A percentile compares a stretch with the other conserved stretches of the same genome.
Conservation (phyloP, 2,888 invertebrate species). For the Orchestes rusci region DNA sequence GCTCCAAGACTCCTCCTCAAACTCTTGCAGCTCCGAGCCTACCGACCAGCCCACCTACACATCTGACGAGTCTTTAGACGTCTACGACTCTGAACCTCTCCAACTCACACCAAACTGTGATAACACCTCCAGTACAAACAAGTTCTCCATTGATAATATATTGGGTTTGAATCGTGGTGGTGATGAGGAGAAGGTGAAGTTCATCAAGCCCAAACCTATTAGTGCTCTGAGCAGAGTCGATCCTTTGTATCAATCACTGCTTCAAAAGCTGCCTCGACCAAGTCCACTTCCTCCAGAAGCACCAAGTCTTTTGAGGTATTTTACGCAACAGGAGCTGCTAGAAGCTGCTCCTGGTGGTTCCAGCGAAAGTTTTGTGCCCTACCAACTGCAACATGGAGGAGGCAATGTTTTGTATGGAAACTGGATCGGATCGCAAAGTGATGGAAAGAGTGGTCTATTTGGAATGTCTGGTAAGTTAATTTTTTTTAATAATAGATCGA, state of each 20-base stretch:
- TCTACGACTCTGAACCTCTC: no score
- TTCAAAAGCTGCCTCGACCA: constrained; percentile 35
- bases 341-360: constrained; percentile 31
- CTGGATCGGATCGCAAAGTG: constrained; percentile 31
- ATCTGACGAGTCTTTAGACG: background rate
- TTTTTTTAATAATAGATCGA: no score
- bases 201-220: constrained; percentile 39
- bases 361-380: constrained; percentile 32
- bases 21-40: constrained; percentile 14
- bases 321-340: no score
- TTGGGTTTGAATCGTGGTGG: constrained; percentile 34
- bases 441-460: constrained; percentile 47
- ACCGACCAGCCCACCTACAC: background rate
- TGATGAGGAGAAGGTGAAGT: constrained; percentile 32
- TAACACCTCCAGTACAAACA: constrained; percentile 31
- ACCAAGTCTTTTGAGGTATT: no score
- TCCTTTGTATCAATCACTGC: constrained; percentile 37
- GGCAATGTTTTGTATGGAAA: no score
- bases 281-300: constrained; percentile 38
- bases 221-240: constrained; percentile 31
- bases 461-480: constrained; percentile 57
- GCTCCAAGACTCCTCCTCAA: no score
- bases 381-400: constrained; percentile 36
- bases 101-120: no score
- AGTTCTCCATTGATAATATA: constrained; percentile 44